These are phyloP conservation scores for Zosterops japonicus DNA, from an alignment of 2,113 vertebrate genomes.

Conservation along the genomic window DNA sequence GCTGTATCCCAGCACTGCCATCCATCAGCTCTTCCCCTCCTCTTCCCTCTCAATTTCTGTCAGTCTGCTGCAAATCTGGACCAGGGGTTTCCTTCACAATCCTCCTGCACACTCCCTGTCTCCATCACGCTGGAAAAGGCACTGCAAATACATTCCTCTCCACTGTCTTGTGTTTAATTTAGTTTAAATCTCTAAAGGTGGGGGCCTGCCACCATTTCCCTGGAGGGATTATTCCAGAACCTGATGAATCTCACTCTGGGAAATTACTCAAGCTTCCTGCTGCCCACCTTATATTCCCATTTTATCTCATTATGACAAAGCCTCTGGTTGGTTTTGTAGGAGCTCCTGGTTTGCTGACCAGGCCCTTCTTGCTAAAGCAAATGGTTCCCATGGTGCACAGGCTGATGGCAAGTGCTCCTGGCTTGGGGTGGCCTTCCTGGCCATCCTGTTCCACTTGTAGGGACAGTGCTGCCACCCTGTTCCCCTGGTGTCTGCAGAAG, in stretches of 20 bases:
- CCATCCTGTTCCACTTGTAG: background rate
- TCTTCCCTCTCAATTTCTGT: background rate
- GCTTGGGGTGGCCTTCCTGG: background rate
- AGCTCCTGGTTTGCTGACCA: background rate
- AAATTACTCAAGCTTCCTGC: background rate
- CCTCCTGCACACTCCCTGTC: background rate
- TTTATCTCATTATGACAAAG: background rate
- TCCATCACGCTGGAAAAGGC: background rate
- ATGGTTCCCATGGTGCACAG: background rate
- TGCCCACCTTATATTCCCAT: background rate
- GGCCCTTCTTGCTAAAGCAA: background rate
- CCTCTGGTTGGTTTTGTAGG: background rate
- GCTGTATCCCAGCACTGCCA: background rate
- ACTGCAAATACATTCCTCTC: background rate
- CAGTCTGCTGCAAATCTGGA: background rate
- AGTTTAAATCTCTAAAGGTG: background rate
- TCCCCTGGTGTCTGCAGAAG: background rate
- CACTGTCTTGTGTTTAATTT: background rate
- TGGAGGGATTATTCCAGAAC: background rate
- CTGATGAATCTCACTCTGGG: background rate
- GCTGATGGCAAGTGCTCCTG: background rate
- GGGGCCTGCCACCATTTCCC: background rate
- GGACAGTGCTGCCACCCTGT: fast-evolving
- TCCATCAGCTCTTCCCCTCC: background rate
- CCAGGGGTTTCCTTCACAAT: background rate